Conservation (phyloP, 2,888 invertebrate species). For the Eulithis testata region DNA sequence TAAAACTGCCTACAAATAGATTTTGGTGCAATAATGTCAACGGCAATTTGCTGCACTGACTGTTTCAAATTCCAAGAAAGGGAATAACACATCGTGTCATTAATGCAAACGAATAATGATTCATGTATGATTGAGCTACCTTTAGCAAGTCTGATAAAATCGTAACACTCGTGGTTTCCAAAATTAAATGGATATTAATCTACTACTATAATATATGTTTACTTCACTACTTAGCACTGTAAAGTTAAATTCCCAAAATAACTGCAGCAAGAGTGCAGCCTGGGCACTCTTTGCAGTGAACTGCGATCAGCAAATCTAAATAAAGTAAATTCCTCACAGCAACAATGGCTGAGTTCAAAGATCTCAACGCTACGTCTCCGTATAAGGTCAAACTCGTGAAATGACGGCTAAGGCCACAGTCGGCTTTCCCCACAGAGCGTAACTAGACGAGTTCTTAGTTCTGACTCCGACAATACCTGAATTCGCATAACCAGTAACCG, state of each 20-base stretch:
- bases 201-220: no score
- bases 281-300: not conserved
- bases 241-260: not conserved
- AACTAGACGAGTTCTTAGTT: constrained; percentile 26
- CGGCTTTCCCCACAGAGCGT: constrained; percentile 52
- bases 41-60: not conserved
- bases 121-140: not conserved
- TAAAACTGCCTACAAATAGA: no score
- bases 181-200: not conserved
- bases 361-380: constrained; percentile 38
- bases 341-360: constrained; percentile 41
- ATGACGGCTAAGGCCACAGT: constrained; percentile 48
- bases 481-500: not conserved
- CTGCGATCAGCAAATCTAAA: constrained; percentile 14
- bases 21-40: not conserved
- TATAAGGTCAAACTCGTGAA: constrained; percentile 59
- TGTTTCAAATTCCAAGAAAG: not conserved
- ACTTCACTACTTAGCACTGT: no score
- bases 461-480: constrained; percentile 14
- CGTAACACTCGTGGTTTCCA: no score
- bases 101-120: not conserved
- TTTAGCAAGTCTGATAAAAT: not conserved
- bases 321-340: constrained; percentile 25
- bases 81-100: no score
- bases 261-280: not conserved